Percentiles rank a stretch among this genome's conserved stretches.
Evolutionary conservation across 2,888 invertebrate species (phyloP).

Genomic region (Tetramorium bicarinatum): DNA sequence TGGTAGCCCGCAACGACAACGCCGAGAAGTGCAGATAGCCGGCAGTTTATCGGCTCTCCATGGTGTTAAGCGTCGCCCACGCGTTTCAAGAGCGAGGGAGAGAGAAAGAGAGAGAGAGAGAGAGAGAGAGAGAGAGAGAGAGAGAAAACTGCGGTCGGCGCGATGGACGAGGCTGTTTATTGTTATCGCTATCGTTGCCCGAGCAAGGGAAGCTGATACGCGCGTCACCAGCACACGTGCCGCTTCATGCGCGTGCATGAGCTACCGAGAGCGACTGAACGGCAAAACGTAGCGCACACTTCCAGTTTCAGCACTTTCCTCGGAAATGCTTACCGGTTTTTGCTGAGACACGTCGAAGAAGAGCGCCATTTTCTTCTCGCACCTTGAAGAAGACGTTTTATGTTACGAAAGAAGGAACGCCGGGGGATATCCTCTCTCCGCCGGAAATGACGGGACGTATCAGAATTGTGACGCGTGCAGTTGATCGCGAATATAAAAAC

Average conservation of each 20-base stretch:
- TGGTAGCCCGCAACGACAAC: conserved; percentile 73
- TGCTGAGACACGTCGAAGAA: neutral
- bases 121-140: too few relatives aligned
- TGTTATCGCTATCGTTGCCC: conserved; percentile 81
- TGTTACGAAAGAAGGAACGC: neutral
- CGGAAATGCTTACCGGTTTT: neutral
- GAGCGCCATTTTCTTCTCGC: neutral
- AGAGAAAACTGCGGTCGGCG: conserved; percentile 65
- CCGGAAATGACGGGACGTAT: neutral
- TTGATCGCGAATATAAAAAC: neutral
- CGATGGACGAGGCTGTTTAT: conserved; percentile 75
- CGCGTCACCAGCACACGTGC: conserved; percentile 53
- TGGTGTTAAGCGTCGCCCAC: conserved; percentile 84
- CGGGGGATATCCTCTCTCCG: neutral
- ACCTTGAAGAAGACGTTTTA: neutral
- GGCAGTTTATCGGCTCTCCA: conserved; percentile 77
- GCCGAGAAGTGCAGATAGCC: conserved; percentile 82
- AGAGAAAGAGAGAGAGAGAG: conserved; percentile 12
- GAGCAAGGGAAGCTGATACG: conserved; percentile 81
- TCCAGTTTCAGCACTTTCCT: conserved; percentile 17
- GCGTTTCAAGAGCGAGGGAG: conserved; percentile 59
- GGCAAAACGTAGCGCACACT: neutral
- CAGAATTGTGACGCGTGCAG: neutral
- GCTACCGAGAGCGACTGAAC: conserved; percentile 28
- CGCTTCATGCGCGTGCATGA: conserved; percentile 23